phyloP scores from a whole-genome alignment of 2,113 vertebrate species.

The Hyla sarda region DNA sequence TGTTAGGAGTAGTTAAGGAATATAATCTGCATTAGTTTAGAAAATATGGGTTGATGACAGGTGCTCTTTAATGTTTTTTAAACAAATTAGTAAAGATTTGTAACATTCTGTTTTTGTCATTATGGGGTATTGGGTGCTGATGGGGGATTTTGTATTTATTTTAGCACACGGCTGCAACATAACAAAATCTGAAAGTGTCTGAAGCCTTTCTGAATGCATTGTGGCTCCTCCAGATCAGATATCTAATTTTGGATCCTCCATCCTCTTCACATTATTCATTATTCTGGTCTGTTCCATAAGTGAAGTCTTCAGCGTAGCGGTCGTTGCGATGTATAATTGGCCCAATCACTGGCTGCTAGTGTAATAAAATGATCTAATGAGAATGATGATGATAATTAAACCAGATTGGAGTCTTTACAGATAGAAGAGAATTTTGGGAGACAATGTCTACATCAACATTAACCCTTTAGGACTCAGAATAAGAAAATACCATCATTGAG shows the following conservation, averaged over 20 bases:
- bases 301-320: neutral
- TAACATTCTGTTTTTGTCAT: too few relatives aligned
- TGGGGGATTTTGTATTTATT: too few relatives aligned
- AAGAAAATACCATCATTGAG: neutral
- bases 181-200: too few relatives aligned
- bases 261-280: neutral
- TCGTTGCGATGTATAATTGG: conserved; percentile 30
- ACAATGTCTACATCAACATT: neutral
- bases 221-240: neutral
- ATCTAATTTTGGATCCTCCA: neutral
- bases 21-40: too few relatives aligned
- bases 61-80: too few relatives aligned
- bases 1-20: too few relatives aligned
- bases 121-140: too few relatives aligned
- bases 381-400: conserved; percentile 35
- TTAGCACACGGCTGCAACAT: too few relatives aligned
- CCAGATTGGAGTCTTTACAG: conserved; percentile 27
- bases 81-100: too few relatives aligned
- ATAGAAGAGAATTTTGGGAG: neutral
- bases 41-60: too few relatives aligned
- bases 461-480: neutral
- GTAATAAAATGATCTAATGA: conserved; percentile 37
- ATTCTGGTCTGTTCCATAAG: conserved; percentile 5
- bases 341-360: conserved; percentile 31
- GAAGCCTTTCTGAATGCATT: too few relatives aligned